These are phyloP conservation scores for Ypsolopha scabrella DNA, from an alignment of 2,888 invertebrate species.

Conservation along the genomic window DNA sequence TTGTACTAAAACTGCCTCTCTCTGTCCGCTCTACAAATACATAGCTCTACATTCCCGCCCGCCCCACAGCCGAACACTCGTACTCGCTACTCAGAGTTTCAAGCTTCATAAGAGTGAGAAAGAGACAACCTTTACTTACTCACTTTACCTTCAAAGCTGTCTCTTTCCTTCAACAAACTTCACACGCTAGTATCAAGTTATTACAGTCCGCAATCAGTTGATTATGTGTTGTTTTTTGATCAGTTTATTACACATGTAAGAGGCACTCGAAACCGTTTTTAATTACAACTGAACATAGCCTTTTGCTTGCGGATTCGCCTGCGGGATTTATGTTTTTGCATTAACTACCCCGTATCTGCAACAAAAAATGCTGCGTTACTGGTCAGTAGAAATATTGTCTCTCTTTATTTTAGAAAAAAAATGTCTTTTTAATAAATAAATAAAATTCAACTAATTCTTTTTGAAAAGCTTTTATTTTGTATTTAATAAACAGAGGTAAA, in stretches of 20 bases:
- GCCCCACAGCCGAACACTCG: slow-evolving; percentile 36
- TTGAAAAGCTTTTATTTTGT: no score
- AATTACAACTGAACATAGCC: slow-evolving; percentile 25
- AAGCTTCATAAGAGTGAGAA: slow-evolving; percentile 27
- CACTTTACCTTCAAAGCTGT: slow-evolving; percentile 23
- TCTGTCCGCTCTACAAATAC: background rate
- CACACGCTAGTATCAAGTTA: slow-evolving; percentile 32
- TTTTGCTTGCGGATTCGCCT: background rate
- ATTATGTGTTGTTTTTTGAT: slow-evolving; percentile 46
- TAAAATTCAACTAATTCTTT: no score
- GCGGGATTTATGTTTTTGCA: background rate
- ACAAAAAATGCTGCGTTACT: no score
- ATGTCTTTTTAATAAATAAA: no score
- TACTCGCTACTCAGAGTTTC: slow-evolving; percentile 52
- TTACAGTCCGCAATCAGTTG: slow-evolving; percentile 59
- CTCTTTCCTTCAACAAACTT: slow-evolving; percentile 18
- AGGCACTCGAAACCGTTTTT: slow-evolving; percentile 36
- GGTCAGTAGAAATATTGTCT: no score
- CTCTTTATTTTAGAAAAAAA: no score
- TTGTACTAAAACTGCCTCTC: no score
- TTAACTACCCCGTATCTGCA: background rate
- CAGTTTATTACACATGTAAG: slow-evolving; percentile 36
- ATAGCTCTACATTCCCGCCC: slow-evolving; percentile 27
- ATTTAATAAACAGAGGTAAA: no score
- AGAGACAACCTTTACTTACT: slow-evolving; percentile 19